phyloP scores from a whole-genome alignment of 1,140 invertebrate genomes.

The Drosophila trapezifrons region DNA sequence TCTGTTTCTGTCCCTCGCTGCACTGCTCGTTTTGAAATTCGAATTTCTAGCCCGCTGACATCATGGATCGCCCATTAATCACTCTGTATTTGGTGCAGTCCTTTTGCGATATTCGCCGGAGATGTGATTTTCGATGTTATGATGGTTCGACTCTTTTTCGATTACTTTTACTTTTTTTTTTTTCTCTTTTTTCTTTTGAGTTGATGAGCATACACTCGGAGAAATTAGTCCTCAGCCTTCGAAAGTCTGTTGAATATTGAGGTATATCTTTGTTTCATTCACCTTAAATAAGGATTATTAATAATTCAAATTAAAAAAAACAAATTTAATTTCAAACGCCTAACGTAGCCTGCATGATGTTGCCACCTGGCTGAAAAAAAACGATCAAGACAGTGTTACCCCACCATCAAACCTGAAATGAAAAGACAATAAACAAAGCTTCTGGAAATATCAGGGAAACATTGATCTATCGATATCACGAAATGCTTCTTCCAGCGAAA shows the following conservation, averaged over 20 bases:
- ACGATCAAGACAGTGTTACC: neutral
- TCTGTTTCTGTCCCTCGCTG: conserved; percentile 8
- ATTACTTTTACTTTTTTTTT: conserved; percentile 1
- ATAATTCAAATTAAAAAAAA: too few relatives aligned
- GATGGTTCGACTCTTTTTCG: neutral
- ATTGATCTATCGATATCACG: neutral
- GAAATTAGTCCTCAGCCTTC: neutral
- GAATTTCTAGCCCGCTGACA: conserved; percentile 27
- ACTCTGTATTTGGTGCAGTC: conserved; percentile 44
- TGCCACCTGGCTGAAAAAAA: neutral
- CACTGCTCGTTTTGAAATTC: conserved; percentile 4
- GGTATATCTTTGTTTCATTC: neutral
- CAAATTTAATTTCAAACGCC: neutral
- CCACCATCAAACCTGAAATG: neutral
- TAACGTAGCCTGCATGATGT: too few relatives aligned
- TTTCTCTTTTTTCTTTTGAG: neutral
- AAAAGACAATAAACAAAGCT: neutral
- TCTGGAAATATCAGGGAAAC: neutral
- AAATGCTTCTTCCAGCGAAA: too few relatives aligned
- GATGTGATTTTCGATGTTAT: conserved; percentile 5
- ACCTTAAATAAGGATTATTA: too few relatives aligned
- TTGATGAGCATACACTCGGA: neutral
- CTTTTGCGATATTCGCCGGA: conserved; percentile 25
- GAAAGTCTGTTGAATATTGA: neutral
- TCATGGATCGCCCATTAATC: conserved; percentile 30